These are phyloP conservation scores for Equus przewalskii DNA, from an alignment of 2,113 vertebrate genomes.

Conservation along the genomic window DNA sequence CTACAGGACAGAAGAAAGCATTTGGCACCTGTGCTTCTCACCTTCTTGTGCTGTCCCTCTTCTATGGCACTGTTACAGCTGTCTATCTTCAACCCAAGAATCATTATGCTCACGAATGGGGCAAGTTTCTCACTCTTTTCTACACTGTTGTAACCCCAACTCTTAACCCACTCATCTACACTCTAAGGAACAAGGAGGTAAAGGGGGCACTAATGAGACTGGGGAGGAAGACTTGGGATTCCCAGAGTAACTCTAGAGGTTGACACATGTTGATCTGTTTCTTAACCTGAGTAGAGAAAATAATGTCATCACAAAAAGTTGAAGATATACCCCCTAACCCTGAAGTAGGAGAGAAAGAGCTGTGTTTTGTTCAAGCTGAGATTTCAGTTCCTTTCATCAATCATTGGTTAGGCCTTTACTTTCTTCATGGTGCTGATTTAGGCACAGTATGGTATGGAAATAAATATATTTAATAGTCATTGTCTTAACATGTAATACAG, in stretches of 20 bases:
- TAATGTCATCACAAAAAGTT: not conserved
- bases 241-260: not conserved
- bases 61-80: slow-evolving; percentile 63
- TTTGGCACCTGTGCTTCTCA: slow-evolving; percentile 68
- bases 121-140: slow-evolving; percentile 71
- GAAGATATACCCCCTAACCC: not conserved
- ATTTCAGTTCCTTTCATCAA: not conserved
- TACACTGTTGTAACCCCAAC: slow-evolving; percentile 69
- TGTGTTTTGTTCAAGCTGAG: not conserved
- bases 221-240: not conserved
- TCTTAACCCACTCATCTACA: slow-evolving; percentile 69
- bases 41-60: slow-evolving; percentile 69
- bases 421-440: not conserved
- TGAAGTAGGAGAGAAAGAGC: not conserved
- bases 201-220: slow-evolving; percentile 60
- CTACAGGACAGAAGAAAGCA: slow-evolving; percentile 55
- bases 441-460: not conserved
- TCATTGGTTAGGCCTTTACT: not conserved
- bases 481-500: not conserved
- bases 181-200: slow-evolving; percentile 71
- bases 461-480: not conserved
- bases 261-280: not conserved
- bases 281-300: not conserved
- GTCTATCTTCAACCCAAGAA: slow-evolving; percentile 75
- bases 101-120: not conserved